A percentile compares a stretch with the other conserved stretches of the same genome.
Conservation (phyloP, 2,888 invertebrate species). For the Noctua comes region DNA sequence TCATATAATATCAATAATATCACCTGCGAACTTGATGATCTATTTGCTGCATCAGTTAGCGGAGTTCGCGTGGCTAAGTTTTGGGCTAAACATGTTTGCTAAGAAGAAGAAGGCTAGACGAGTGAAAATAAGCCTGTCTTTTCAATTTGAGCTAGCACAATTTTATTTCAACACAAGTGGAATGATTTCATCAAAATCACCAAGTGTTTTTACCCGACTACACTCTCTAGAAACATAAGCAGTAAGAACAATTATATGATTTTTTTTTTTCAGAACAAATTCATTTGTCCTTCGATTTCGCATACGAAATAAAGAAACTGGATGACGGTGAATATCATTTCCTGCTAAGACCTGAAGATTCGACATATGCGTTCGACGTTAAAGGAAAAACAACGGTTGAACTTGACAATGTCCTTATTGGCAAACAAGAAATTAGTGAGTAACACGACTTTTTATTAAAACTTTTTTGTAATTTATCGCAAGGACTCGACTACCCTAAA, state of each 20-base stretch:
- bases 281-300: slow-evolving; percentile 21
- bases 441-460: neutral
- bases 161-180: neutral
- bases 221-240: neutral
- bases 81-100: no score
- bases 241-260: neutral
- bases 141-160: neutral
- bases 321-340: slow-evolving; percentile 50
- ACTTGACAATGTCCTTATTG: slow-evolving; percentile 42
- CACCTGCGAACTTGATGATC: no score
- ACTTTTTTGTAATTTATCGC: neutral
- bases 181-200: neutral
- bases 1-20: no score
- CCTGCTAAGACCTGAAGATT: slow-evolving; percentile 8
- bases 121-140: neutral
- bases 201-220: no score
- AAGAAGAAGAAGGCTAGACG: no score
- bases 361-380: slow-evolving; percentile 6
- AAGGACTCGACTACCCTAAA: neutral
- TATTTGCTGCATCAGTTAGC: no score
- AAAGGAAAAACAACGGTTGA: slow-evolving; percentile 24
- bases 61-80: no score
- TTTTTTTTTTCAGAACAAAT: slow-evolving; percentile 45
- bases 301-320: slow-evolving; percentile 38
- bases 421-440: slow-evolving; percentile 61